Conservation (phyloP, 2,797 vertebrate genomes). For the Gymnopithys bicolor region DNA sequence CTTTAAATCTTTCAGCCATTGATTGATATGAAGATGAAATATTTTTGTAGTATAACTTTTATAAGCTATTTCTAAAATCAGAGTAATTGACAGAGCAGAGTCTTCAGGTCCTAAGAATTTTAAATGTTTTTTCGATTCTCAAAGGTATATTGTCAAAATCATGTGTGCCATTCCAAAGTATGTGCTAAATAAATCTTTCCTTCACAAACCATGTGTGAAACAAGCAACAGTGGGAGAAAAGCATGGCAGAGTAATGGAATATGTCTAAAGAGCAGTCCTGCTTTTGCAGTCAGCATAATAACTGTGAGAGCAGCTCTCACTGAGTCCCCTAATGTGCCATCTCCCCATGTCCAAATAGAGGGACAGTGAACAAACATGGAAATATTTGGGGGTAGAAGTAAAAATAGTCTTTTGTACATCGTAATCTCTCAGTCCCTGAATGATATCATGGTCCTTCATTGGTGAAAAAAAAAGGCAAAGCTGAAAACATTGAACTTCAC, state of each 20-base stretch:
- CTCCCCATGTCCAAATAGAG: background rate
- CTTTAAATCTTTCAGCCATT: constrained; percentile 58
- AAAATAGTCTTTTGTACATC: constrained; percentile 53
- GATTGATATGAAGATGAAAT: constrained; percentile 58
- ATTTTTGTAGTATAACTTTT: constrained; percentile 71
- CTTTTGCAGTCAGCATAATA: background rate
- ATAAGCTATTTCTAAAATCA: constrained; percentile 60
- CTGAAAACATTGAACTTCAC: background rate
- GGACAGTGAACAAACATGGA: background rate
- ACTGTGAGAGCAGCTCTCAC: background rate
- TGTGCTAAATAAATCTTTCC: constrained; percentile 40
- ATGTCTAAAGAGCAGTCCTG: background rate
- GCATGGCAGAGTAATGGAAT: background rate
- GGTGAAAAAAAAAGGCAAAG: background rate
- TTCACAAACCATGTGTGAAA: background rate
- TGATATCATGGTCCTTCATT: constrained; percentile 27
- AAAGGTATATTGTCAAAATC: constrained; percentile 36
- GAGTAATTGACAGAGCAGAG: constrained; percentile 36
- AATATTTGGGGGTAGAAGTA: constrained; percentile 54
- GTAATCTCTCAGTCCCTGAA: constrained; percentile 3
- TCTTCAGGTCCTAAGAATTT: constrained; percentile 32
- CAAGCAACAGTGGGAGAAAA: background rate
- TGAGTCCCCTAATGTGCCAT: constrained; percentile 4
- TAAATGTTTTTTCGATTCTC: constrained; percentile 6
- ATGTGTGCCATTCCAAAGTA: constrained; percentile 60